phyloP scores from a whole-genome alignment of 2,113 vertebrate genomes.

The Electrona antarctica region DNA sequence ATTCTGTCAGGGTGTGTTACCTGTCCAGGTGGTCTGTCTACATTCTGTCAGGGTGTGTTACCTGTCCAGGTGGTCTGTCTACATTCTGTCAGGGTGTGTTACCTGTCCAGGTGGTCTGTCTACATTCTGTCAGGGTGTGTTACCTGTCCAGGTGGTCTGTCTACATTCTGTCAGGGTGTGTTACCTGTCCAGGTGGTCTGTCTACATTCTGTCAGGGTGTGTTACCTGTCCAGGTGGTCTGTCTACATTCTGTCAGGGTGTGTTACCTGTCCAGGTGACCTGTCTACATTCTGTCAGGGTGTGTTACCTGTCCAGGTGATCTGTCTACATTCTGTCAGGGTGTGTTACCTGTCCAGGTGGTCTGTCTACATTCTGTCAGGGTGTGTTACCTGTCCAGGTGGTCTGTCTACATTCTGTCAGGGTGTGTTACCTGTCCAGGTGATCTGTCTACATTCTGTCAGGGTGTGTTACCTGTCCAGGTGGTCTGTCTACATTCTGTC shows the following conservation, averaged over 20 bases:
- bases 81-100: too few species aligned
- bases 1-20: too few species aligned
- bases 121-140: too few species aligned
- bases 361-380: constrained; percentile 91
- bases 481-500: constrained; percentile 88
- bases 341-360: constrained; percentile 56
- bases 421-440: constrained; percentile 58
- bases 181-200: constrained; percentile 67
- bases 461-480: constrained; percentile 60
- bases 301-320: constrained; percentile 58
- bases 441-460: constrained; percentile 89
- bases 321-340: constrained; percentile 93
- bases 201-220: constrained; percentile 95
- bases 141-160: constrained; percentile 70
- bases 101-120: constrained; percentile 71
- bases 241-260: constrained; percentile 94
- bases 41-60: too few species aligned
- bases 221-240: constrained; percentile 64
- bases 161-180: too few species aligned
- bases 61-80: constrained; percentile 75
- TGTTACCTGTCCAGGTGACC: constrained; percentile 66
- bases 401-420: constrained; percentile 90
- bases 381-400: constrained; percentile 58
- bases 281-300: constrained; percentile 92
- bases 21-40: constrained; percentile 77